Evolutionary conservation across 2,113 vertebrate species (phyloP).

Genomic region (Xenotilapia caudafasciata): DNA sequence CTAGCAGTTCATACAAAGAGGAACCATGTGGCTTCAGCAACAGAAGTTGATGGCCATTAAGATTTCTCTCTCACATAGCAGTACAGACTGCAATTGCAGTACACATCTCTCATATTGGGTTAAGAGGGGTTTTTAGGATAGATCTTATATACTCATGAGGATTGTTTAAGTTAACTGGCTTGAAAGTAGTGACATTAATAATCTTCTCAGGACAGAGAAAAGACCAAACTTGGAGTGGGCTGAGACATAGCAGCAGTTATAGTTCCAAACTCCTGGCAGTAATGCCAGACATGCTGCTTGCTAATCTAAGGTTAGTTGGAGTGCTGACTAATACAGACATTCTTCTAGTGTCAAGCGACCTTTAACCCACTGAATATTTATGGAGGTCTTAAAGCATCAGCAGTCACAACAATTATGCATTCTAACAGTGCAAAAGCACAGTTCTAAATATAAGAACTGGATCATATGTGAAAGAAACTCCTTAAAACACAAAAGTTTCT

Average conservation of each 20-base stretch:
- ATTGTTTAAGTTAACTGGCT: neutral
- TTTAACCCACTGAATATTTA: neutral
- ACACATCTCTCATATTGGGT: neutral
- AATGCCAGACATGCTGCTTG: neutral
- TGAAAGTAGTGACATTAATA: neutral
- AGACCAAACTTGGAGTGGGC: neutral
- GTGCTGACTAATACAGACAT: neutral
- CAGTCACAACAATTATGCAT: neutral
- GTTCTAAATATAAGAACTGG: neutral
- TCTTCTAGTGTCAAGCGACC: neutral
- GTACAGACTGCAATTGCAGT: neutral
- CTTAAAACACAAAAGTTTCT: neutral
- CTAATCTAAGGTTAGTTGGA: neutral
- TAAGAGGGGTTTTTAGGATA: neutral
- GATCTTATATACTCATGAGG: accelerated
- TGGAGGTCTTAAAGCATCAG: neutral
- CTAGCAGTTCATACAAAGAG: neutral
- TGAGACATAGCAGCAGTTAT: neutral
- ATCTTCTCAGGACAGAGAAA: neutral
- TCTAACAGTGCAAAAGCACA: neutral
- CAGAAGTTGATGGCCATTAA: neutral
- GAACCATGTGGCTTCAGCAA: neutral
- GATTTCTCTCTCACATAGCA: neutral
- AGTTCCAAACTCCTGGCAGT: neutral
- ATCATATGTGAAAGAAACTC: neutral